Base-by-base conservation (phyloP, 2,113 vertebrate genomes). In the Myiozetetes cayanensis region DNA sequence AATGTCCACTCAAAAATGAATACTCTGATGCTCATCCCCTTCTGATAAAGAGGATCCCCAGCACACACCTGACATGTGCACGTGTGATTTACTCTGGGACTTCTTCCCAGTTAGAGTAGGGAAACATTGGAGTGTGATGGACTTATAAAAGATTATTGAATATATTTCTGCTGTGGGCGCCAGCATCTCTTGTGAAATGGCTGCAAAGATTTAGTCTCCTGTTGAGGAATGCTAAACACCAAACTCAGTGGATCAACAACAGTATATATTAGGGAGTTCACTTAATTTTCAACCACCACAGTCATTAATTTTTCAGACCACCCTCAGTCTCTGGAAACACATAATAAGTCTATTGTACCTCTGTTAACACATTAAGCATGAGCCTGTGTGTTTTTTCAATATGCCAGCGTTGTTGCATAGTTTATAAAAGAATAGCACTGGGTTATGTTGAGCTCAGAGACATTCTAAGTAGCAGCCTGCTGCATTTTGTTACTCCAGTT, bases 231-330 rank as follows among this genome's bases (percentile, higher is more conserved):
- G 98, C 97, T 98, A 98, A 98, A 98, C 98, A 98, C 96, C 93
- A 74, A 94, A 96, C 97, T 85, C 90, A 67, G 94, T 52, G 94
- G 97, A 97, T 98, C 98, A 98, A 97, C 97, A 97, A 95, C 96
- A 96, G 97, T 96, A 96, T 98, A 98, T 97, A 97, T 98, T 98
- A 97, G 97, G 97, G 97, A 97, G 95, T 96, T 97, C 97, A 96
- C 97, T 98, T 97, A 97, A 98, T 97, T 98, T 98, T 95, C 97
- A 97, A 94, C 97, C 97, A 97, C 96, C 94, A 94, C 95, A 97
- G 97, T 94, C 97, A 97, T 98, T 98, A 97, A 98, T 98, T 98
- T 98, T 95, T 96, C 97, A 96, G 98, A 98, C 98, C 98, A 98
- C 98, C 98, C 98, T 97, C 95, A 93, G 97, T 96, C 96, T 96